These are phyloP conservation scores for Maconellicoccus hirsutus DNA, from an alignment of 1,140 invertebrate genomes.

Conservation along the genomic window DNA sequence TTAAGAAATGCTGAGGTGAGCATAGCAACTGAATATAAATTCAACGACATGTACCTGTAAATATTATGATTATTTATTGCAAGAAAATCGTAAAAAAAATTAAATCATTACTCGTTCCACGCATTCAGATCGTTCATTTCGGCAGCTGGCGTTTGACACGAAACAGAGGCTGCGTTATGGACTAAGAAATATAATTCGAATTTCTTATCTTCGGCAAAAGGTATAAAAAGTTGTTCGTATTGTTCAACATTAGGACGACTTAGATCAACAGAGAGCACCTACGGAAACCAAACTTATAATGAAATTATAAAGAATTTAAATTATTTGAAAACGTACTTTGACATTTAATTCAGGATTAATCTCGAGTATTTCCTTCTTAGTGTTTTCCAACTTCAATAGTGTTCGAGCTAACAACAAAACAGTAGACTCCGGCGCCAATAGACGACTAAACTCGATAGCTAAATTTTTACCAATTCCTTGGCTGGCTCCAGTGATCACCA, in stretches of 20 bases:
- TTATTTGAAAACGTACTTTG: conserved; percentile 23
- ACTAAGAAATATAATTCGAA: conserved; percentile 63
- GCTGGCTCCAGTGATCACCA: conserved; percentile 72
- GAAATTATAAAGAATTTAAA: background rate
- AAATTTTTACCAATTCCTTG: conserved; percentile 73
- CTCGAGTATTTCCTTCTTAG: conserved; percentile 42
- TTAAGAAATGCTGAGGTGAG: conserved; percentile 66
- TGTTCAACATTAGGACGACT: conserved; percentile 32
- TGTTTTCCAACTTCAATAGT: conserved; percentile 47
- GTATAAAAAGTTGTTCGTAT: conserved; percentile 31
- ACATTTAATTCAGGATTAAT: conserved; percentile 33
- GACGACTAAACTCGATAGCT: conserved; percentile 51
- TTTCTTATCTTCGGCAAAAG: conserved; percentile 31
- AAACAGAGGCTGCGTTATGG: conserved; percentile 81
- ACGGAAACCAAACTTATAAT: background rate
- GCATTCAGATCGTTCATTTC: conserved; percentile 46
- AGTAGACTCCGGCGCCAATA: conserved; percentile 48
- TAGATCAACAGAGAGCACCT: conserved; percentile 34
- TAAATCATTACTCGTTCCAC: conserved; percentile 45
- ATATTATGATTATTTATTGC: conserved; percentile 54
- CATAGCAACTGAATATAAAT: conserved; percentile 44
- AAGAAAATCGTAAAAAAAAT: conserved; percentile 39
- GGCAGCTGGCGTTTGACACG: conserved; percentile 47
- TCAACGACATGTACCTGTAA: conserved; percentile 31
- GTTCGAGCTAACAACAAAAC: conserved; percentile 67